Conservation (phyloP, 2,888 invertebrate species). For the Gastracanthus pulcherrimus region DNA sequence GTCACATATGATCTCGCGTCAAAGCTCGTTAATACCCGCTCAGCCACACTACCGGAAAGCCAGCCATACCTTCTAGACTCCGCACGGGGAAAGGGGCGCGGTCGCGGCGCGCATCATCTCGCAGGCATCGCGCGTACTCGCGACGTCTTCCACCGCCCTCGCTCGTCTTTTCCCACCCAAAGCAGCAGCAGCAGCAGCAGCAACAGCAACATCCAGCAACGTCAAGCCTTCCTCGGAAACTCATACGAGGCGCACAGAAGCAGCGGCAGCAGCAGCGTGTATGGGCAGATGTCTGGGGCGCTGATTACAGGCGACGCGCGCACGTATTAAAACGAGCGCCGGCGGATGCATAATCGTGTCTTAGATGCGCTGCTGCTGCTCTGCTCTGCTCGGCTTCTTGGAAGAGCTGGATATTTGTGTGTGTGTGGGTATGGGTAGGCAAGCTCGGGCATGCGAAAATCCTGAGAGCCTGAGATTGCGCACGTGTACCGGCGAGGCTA, state of each 20-base stretch:
- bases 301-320: constrained; percentile 14
- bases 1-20: neutral
- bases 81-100: neutral
- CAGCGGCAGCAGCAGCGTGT: neutral
- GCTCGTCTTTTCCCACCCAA: constrained; percentile 15
- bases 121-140: neutral
- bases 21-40: neutral
- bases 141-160: neutral
- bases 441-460: constrained; percentile 24
- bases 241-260: neutral
- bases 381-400: constrained; percentile 17
- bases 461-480: constrained; percentile 21
- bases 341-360: constrained; percentile 48
- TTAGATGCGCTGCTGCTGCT: constrained; percentile 1
- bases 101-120: neutral
- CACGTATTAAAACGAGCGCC: constrained; percentile 36
- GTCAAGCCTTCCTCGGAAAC: neutral
- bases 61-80: neutral
- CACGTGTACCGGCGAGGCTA: neutral
- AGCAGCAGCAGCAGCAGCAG: neutral
- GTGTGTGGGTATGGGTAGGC: neutral
- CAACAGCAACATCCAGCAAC: too few species aligned
- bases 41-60: neutral
- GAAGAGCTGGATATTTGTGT: neutral
- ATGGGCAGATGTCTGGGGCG: neutral